These are phyloP conservation scores for Pseudococcus viburni DNA, from an alignment of 2,888 invertebrate species.

Conservation along the genomic window DNA sequence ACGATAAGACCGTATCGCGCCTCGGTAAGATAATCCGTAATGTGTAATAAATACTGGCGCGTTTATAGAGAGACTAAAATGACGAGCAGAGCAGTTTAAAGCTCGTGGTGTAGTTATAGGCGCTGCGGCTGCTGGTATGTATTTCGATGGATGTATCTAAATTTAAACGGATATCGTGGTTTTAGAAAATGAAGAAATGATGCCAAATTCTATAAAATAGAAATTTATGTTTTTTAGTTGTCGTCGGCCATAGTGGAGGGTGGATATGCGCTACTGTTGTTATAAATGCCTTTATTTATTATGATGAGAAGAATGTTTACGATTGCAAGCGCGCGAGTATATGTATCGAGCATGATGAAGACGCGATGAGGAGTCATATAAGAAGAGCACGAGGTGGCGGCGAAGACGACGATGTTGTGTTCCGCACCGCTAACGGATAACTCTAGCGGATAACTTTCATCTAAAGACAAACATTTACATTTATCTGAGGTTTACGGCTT, in stretches of 20 bases:
- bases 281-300: conserved; percentile 66
- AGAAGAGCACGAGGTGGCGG: conserved; percentile 42
- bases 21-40: conserved; percentile 43
- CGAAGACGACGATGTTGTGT: conserved; percentile 60
- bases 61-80: conserved; percentile 44
- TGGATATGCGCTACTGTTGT: conserved; percentile 51
- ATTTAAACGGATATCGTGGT: conserved; percentile 64
- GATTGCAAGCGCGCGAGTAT: conserved; percentile 24
- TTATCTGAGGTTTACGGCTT: conserved; percentile 65
- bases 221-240: conserved; percentile 67
- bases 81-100: not conserved
- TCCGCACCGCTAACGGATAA: conserved; percentile 58
- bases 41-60: conserved; percentile 53
- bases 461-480: conserved; percentile 64
- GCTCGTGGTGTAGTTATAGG: not conserved
- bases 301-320: conserved; percentile 66
- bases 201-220: conserved; percentile 67
- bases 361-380: conserved; percentile 50
- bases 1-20: not conserved
- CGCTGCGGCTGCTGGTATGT: not conserved
- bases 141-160: conserved; percentile 62
- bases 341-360: conserved; percentile 58
- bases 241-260: conserved; percentile 49
- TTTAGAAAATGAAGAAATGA: conserved; percentile 64
- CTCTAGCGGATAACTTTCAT: conserved; percentile 52